Evolutionary conservation across 2,888 invertebrate species (phyloP), one percentile per base, ranked within the genome.

Genomic region (Metalampra italica): DNA sequence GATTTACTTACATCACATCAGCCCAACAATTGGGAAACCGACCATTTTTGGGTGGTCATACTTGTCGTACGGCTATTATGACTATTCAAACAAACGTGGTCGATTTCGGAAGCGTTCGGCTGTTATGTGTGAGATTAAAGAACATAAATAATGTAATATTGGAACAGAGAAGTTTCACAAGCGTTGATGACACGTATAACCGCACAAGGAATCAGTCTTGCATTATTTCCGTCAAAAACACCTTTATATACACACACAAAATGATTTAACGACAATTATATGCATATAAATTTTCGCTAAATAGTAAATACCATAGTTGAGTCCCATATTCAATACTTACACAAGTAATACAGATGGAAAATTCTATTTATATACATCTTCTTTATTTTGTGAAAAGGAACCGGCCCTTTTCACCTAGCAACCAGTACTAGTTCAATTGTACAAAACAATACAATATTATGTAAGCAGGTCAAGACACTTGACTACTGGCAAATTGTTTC

Each of bases 301-400:
- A 83, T 82, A 87, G 78, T 85, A 86, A 83, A 83, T 82, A 87
- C 78, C 79, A 75, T 83, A 87, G 74, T 87, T 88, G 87, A 86
- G 87, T 88, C 87, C 87, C 84, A 81, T 82, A 80, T 78, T 80
- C 68, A 81, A 84, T 82, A 82, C 80, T 82, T 82, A 80, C 46
- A 52, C 29, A 43, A 59, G 72, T 81, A 82, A 81, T 82, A 83
- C 77, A 78, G 57, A 56, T 71, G 78, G 22, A 22, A 22, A 3
- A 60, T 67, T 79, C 70, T 80, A 76, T 76, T 75, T 74, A 78
- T 3, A 61, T 54, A 62, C 59, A 58, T 69, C 69, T 74, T 75
- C 29, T 44, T 9, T 62, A 66, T 57, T 61, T 3, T 22, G 22
- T 59, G 39, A 43, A 68, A 76, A 82, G 86, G 86, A 73, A 62